phyloP scores from a whole-genome alignment of 2,113 vertebrate species.

The Sterna hirundo region DNA sequence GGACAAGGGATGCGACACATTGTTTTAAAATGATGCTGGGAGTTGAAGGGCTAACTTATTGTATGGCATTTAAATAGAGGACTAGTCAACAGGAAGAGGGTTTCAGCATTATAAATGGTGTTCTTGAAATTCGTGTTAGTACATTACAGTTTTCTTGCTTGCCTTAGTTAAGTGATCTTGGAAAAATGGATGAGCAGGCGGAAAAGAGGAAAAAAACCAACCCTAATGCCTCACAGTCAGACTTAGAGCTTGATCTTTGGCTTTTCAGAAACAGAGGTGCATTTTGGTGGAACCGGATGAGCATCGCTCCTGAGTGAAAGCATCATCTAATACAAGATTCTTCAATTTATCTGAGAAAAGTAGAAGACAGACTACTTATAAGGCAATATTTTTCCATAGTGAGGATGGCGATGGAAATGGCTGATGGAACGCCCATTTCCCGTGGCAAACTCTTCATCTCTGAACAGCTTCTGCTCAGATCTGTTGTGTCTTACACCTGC shows the following conservation, averaged over 20 bases:
- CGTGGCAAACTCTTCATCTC: not conserved
- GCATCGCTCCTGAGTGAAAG: not conserved
- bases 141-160: not conserved
- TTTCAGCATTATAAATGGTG: not conserved
- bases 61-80: not conserved
- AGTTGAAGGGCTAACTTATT: not conserved
- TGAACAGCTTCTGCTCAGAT: not conserved
- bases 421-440: not conserved
- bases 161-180: not conserved
- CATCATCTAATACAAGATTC: not conserved
- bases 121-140: not conserved
- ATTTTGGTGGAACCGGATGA: not conserved
- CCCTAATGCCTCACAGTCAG: not conserved
- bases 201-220: not conserved
- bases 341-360: not conserved
- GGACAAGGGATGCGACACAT: not conserved
- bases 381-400: fast-evolving
- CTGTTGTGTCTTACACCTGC: not conserved
- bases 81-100: not conserved
- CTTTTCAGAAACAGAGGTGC: not conserved
- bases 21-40: not conserved
- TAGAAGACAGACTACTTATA: not conserved
- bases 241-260: not conserved
- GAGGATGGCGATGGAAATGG: not conserved
- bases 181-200: not conserved